phyloP scores from a whole-genome alignment of 2,797 vertebrate genomes.

The Lagodon rhomboides region DNA sequence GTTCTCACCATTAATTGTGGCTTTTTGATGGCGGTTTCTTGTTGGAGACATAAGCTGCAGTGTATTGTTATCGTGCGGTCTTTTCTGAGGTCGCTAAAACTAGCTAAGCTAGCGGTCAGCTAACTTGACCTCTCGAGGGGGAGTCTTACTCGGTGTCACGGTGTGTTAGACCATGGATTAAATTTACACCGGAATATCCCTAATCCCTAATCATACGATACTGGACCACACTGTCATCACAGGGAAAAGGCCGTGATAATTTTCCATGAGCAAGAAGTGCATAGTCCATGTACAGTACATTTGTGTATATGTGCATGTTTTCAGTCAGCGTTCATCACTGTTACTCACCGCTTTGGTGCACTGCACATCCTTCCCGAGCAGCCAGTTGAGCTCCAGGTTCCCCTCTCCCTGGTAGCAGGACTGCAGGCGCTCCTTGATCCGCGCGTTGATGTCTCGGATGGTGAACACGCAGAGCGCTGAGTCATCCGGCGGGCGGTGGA shows the following conservation, averaged over 20 bases:
- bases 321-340: not conserved
- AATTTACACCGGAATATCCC: too few species aligned
- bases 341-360: conserved; percentile 97
- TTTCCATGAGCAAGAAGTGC: not conserved
- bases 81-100: too few species aligned
- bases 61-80: too few species aligned
- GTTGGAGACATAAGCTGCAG: too few species aligned
- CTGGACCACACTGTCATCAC: not conserved
- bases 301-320: not conserved
- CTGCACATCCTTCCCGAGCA: conserved; percentile 97
- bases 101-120: too few species aligned
- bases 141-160: too few species aligned
- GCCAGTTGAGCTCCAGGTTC: conserved; percentile 98
- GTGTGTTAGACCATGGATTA: too few species aligned
- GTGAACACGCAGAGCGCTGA: conserved; percentile 97
- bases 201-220: fast-evolving
- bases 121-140: too few species aligned
- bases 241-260: not conserved
- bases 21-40: too few species aligned
- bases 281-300: not conserved
- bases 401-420: conserved; percentile 99
- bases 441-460: conserved; percentile 92
- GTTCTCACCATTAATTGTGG: too few species aligned
- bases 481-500: conserved; percentile 94
- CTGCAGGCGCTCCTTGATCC: conserved; percentile 96